phyloP scores from a whole-genome alignment of 2,888 invertebrate genomes.

The Hemistola chrysoprasaria region DNA sequence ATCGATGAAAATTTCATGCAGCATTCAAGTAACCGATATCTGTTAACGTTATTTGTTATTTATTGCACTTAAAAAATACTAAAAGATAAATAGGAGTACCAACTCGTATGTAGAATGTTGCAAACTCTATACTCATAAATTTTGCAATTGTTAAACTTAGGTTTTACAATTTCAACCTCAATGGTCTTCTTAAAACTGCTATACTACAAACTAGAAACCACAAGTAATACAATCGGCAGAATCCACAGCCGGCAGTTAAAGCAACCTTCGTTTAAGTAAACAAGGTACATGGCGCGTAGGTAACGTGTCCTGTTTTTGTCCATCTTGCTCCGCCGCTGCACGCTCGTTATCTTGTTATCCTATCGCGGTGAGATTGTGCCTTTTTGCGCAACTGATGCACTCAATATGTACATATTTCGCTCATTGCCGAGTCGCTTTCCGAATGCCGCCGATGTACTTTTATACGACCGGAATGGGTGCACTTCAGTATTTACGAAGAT shows the following conservation, averaged over 20 bases:
- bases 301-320: constrained; percentile 75
- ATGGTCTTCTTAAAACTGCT: too few species aligned
- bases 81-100: too few species aligned
- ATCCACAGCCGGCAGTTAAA: constrained; percentile 53
- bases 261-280: constrained; percentile 77
- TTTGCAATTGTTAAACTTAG: too few species aligned
- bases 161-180: too few species aligned
- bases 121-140: too few species aligned
- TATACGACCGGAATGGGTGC: not conserved
- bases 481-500: too few species aligned
- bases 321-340: constrained; percentile 69
- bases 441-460: not conserved
- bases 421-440: constrained; percentile 36
- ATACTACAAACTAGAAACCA: not conserved
- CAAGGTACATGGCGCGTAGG: constrained; percentile 73
- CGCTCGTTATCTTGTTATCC: constrained; percentile 81
- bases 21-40: too few species aligned
- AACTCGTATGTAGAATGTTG: too few species aligned
- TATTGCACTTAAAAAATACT: too few species aligned
- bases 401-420: constrained; percentile 58
- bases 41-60: too few species aligned
- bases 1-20: too few species aligned
- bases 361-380: constrained; percentile 76
- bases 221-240: constrained; percentile 14
- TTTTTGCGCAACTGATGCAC: constrained; percentile 67